Percentiles rank a stretch among this genome's conserved stretches.
Evolutionary conservation across 2,797 vertebrate genomes (phyloP).

Genomic region (Catostomus latipinnis): DNA sequence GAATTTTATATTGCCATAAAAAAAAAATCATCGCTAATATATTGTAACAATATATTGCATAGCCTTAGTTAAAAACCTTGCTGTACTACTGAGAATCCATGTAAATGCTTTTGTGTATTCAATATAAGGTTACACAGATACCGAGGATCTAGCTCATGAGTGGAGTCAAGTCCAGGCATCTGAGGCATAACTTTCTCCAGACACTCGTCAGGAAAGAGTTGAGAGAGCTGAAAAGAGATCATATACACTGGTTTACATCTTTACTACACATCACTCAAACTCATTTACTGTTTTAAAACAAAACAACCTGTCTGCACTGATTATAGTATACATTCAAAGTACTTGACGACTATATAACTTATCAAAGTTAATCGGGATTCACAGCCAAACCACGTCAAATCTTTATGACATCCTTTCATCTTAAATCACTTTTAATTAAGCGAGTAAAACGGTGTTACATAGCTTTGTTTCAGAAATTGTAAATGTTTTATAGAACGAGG

Average conservation of each 20-base stretch:
- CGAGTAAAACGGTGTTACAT: neutral
- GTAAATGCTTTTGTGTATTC: neutral
- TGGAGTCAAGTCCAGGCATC: slow-evolving; percentile 78
- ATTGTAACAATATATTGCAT: neutral
- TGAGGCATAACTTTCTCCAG: slow-evolving; percentile 88
- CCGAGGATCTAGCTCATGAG: slow-evolving; percentile 88
- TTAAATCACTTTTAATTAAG: neutral
- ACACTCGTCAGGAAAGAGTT: slow-evolving; percentile 89
- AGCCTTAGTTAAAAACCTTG: neutral
- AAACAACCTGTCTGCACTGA: neutral
- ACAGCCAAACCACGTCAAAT: no score
- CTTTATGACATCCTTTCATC: no score
- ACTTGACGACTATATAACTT: neutral
- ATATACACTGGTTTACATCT: slow-evolving; percentile 32
- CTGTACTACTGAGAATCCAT: neutral
- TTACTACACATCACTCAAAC: neutral
- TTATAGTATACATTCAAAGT: neutral
- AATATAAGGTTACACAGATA: slow-evolving; percentile 59
- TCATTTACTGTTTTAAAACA: neutral
- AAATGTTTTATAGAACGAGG: neutral
- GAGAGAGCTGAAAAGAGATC: slow-evolving; percentile 80
- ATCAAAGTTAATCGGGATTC: neutral
- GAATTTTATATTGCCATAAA: no score
- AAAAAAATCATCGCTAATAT: neutral
- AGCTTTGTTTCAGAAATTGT: neutral